phyloP scores from a whole-genome alignment of 2,888 invertebrate species.

The Ephialtes manifestator region DNA sequence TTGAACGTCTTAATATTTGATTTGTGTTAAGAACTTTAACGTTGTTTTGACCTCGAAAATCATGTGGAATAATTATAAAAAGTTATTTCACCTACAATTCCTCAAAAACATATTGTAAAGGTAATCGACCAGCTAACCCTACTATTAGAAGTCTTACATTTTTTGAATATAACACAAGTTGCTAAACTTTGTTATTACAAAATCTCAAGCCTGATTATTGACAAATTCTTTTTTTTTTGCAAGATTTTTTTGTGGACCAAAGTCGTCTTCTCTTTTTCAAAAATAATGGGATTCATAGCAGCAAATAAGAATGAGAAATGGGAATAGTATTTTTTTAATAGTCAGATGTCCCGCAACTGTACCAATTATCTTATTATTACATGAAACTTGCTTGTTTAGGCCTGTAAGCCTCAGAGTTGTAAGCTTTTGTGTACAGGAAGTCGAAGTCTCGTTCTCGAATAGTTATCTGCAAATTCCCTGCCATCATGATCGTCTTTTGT shows the following conservation, averaged over 20 bases:
- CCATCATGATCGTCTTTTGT: constrained; percentile 44
- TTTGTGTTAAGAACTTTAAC: constrained; percentile 2
- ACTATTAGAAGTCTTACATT: no score
- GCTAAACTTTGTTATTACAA: no score
- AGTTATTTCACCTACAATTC: background rate
- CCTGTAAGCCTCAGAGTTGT: constrained; percentile 18
- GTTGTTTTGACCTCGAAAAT: background rate
- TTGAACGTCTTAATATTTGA: background rate
- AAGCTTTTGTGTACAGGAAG: background rate
- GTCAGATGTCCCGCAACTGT: background rate
- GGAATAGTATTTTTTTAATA: background rate
- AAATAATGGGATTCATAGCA: background rate
- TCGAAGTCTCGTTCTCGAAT: constrained; percentile 75
- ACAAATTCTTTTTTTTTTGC: no score
- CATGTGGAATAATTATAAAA: background rate
- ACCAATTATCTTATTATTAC: background rate
- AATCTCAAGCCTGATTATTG: no score
- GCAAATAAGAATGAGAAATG: background rate
- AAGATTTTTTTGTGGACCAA: no score
- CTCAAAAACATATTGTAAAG: no score
- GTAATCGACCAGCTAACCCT: no score
- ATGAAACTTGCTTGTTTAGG: constrained; percentile 8
- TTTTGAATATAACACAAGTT: no score
- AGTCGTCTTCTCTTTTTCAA: background rate
- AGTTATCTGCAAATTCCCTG: constrained; percentile 58